These are phyloP conservation scores for Pampus argenteus DNA, from an alignment of 2,797 vertebrate genomes.

Conservation along the genomic window DNA sequence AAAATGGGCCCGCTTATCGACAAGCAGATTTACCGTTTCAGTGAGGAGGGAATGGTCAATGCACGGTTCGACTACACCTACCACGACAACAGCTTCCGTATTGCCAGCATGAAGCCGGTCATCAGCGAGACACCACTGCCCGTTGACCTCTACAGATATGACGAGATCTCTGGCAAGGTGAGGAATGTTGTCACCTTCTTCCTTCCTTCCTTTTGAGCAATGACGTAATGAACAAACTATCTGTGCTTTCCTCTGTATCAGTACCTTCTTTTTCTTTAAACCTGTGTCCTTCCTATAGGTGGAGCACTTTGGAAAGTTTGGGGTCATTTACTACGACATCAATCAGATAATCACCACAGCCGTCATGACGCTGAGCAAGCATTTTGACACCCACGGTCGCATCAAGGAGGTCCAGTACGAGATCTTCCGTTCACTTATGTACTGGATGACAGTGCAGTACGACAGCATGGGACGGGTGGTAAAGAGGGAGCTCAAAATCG, in stretches of 20 bases:
- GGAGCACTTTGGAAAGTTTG: conserved; percentile 99
- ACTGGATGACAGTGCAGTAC: conserved; percentile 99
- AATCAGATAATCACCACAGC: conserved; percentile 99
- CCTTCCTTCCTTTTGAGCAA: background rate
- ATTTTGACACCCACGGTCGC: conserved; percentile 98
- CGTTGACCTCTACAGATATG: conserved; percentile 97
- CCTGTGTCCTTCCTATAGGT: conserved; percentile 71
- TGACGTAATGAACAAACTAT: background rate
- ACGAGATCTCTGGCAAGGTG: conserved; percentile 90
- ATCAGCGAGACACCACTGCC: conserved; percentile 98
- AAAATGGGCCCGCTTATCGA: conserved; percentile 97
- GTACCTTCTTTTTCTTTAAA: background rate
- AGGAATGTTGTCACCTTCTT: background rate
- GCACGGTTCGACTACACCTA: conserved; percentile 98
- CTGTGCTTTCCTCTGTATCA: background rate
- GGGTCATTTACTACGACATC: conserved; percentile 99
- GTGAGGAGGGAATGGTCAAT: conserved; percentile 99
- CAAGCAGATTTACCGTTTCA: conserved; percentile 99
- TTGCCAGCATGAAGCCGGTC: conserved; percentile 98
- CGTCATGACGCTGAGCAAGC: conserved; percentile 99
- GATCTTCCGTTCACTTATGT: conserved; percentile 99
- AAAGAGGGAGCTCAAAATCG: conserved; percentile 97
- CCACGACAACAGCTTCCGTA: conserved; percentile 98
- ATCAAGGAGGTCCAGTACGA: conserved; percentile 99
- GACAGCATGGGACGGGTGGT: conserved; percentile 99